Evolutionary conservation across 2,888 invertebrate genomes (phyloP).

Genomic region (Nasonovia ribisnigri): DNA sequence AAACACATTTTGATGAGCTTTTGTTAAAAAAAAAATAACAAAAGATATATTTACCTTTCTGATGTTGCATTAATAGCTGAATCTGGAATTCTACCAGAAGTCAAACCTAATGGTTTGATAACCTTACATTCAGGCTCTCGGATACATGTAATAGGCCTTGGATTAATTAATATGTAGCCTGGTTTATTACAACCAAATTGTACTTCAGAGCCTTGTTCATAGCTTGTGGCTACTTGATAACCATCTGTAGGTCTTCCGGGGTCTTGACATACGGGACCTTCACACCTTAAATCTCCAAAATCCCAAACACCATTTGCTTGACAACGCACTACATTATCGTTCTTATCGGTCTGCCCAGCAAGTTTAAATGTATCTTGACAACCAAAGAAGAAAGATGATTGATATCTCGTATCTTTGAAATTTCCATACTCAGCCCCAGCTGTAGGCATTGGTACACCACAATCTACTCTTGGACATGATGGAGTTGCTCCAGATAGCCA

Average conservation of each 20-base stretch:
- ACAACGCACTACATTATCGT: constrained; percentile 93
- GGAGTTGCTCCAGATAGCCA: constrained; percentile 91
- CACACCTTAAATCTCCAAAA: constrained; percentile 94
- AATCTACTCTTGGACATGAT: constrained; percentile 89
- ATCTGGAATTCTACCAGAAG: constrained; percentile 93
- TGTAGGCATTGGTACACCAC: constrained; percentile 90
- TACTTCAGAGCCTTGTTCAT: constrained; percentile 88
- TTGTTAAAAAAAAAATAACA: not conserved
- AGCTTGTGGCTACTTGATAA: constrained; percentile 75
- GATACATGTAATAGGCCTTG: constrained; percentile 89
- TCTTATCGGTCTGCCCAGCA: constrained; percentile 86
- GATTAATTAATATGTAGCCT: constrained; percentile 93
- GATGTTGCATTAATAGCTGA: constrained; percentile 96
- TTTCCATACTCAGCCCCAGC: constrained; percentile 95
- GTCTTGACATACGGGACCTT: constrained; percentile 96
- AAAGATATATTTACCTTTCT: constrained; percentile 74
- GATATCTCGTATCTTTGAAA: constrained; percentile 88
- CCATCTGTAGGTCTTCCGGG: constrained; percentile 96
- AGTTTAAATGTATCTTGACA: constrained; percentile 96
- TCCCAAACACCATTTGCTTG: constrained; percentile 96
- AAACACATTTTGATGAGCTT: constrained; percentile 60
- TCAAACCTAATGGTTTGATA: constrained; percentile 89
- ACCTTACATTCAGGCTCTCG: constrained; percentile 95
- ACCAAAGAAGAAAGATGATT: constrained; percentile 95
- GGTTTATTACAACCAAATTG: constrained; percentile 90